Evolutionary conservation across 2,113 vertebrate genomes (phyloP).

Genomic region (Microcebus griseorufus): DNA sequence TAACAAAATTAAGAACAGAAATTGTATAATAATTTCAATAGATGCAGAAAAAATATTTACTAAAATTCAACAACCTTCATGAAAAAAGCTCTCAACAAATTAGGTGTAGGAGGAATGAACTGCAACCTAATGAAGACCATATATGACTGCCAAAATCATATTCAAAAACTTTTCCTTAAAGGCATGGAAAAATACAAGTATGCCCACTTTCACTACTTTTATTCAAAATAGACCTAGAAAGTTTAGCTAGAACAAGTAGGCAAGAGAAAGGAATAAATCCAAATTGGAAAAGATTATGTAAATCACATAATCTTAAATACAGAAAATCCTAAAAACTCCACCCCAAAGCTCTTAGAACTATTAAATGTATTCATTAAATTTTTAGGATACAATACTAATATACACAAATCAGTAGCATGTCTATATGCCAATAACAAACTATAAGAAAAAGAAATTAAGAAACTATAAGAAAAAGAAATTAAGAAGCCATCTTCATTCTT

Average conservation of each 20-base stretch:
- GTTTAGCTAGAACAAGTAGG: not conserved
- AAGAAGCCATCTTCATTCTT: not conserved
- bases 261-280: not conserved
- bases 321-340: not conserved
- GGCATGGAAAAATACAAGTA: not conserved
- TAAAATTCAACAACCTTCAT: not conserved
- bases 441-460: not conserved
- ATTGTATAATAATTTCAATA: not conserved
- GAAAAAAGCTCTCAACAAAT: not conserved
- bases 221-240: not conserved
- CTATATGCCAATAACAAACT: not conserved
- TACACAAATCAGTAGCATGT: not conserved
- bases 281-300: not conserved
- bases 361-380: not conserved
- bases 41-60: not conserved
- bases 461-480: not conserved
- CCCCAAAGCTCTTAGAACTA: not conserved
- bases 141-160: not conserved
- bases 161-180: not conserved
- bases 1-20: not conserved
- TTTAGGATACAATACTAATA: not conserved
- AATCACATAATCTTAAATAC: not conserved
- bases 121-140: not conserved
- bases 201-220: not conserved
- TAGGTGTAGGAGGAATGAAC: not conserved